A percentile compares a stretch with the other conserved stretches of the same genome.
Conservation (phyloP, 1,140 invertebrate species). For the Hyposmocoma kahamanoa region DNA sequence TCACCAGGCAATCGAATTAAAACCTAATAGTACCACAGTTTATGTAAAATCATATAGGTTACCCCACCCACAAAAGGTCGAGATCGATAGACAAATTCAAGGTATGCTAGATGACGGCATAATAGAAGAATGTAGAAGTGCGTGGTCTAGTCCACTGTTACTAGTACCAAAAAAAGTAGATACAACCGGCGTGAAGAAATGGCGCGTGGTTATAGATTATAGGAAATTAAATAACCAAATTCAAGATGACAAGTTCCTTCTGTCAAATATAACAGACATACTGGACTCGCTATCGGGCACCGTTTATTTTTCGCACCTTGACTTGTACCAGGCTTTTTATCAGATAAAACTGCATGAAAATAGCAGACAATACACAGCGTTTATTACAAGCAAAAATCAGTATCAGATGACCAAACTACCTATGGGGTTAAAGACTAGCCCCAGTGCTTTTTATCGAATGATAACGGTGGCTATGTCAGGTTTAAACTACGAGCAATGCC, state of each 20-base stretch:
- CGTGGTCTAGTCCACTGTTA: background rate
- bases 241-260: background rate
- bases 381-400: conserved; percentile 33
- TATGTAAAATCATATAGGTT: background rate
- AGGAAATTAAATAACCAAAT: background rate
- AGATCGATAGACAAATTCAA: background rate
- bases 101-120: background rate
- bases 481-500: conserved; percentile 28
- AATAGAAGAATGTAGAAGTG: background rate
- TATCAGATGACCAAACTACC: conserved; percentile 48
- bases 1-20: background rate
- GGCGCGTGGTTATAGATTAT: background rate
- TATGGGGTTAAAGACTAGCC: conserved; percentile 49
- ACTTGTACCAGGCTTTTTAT: conserved; percentile 69
- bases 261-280: background rate
- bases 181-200: background rate
- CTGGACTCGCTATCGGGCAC: conserved; percentile 31
- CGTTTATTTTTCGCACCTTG: conserved; percentile 68
- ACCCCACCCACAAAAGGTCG: background rate
- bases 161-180: conserved; percentile 1
- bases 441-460: conserved; percentile 27
- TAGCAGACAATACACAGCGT: conserved; percentile 47
- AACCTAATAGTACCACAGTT: background rate
- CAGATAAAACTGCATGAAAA: conserved; percentile 66
- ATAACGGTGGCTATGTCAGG: conserved; percentile 49